Conservation (phyloP, 2,113 vertebrate genomes). For the Numenius arquata region DNA sequence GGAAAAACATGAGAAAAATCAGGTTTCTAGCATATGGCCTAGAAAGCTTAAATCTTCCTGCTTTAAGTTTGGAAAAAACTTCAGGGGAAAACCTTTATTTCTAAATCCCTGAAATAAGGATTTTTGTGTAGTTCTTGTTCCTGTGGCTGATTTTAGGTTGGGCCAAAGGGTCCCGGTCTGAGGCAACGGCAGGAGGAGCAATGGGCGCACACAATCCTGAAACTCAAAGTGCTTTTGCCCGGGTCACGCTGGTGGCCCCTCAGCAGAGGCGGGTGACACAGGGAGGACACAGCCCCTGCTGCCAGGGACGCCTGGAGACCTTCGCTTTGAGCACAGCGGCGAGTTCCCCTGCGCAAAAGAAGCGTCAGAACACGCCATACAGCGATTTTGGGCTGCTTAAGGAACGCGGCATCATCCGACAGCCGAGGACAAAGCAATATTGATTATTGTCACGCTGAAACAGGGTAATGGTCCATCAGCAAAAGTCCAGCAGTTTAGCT, state of each 20-base stretch:
- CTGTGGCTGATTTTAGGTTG: background rate
- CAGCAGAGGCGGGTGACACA: background rate
- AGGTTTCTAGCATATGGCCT: background rate
- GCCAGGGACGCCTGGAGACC: background rate
- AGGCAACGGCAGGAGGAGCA: background rate
- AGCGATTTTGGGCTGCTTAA: background rate
- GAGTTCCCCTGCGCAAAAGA: background rate
- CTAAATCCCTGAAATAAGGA: background rate
- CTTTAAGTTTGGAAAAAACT: background rate
- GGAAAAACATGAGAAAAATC: background rate
- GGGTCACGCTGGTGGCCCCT: background rate
- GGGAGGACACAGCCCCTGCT: background rate
- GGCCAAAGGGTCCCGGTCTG: background rate
- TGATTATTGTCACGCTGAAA: background rate
- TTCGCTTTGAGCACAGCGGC: background rate
- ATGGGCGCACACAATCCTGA: background rate
- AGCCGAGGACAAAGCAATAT: background rate
- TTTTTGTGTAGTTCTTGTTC: background rate
- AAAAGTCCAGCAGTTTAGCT: background rate
- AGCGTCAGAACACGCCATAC: rapidly evolving
- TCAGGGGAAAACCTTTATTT: background rate
- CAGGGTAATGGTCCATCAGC: background rate
- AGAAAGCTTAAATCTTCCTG: background rate
- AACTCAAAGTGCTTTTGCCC: background rate
- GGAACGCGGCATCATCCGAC: background rate